Base-by-base conservation (phyloP, 2,888 invertebrate genomes). In the Sphaeridia pumilis region DNA sequence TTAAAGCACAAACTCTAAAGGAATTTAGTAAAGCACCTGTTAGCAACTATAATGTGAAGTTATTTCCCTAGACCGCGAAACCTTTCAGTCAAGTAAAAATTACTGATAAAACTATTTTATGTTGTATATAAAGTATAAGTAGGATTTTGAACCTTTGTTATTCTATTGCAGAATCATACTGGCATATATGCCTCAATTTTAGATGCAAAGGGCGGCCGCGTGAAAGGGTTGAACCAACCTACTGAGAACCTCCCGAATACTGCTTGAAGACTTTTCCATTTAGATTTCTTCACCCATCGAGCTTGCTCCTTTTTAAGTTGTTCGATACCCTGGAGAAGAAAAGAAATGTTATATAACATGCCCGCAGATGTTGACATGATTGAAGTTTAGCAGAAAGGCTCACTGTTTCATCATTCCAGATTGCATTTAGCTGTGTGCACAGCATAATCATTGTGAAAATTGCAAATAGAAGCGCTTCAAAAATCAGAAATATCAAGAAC, bases 401-500 rank as follows among this genome's bases (percentile, higher is more conserved):
- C 71, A 87, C 92, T 65, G 98, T 98, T 76, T 98, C 93, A 72
- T 99, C 98, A 68, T 90, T 89, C 82, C 94, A 92, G 69, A 98
- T 97, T 25, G 97, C 94, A 69, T 90, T 89, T 38, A 98, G 73
- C 72, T 95, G 95, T 1, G 94, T 93, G 45, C 87, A 88, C 66
- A 94, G 81, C 98, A 98, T 98, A 38, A 98, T 90, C 25, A 86
- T 84, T 1, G 97, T 97, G 73, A 98, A 98, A 64, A 97, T 88
- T 22, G 94, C 92, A 74, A 98, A 98, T 45, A 98, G 78, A 35
- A 98, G 76, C 0, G 92, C 89, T 73, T 95, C 94, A 63, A 94
- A 92, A 49, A 89, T 84, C 31, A 95, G 77, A 69, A 94, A 90
- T 52, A 95, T 76, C 46, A 95, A 73, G 36, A 95, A 75, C 7